Evolutionary conservation across 2,888 invertebrate genomes (phyloP), one percentile per base, ranked within the genome.

Genomic region (Itoplectis maculator): DNA sequence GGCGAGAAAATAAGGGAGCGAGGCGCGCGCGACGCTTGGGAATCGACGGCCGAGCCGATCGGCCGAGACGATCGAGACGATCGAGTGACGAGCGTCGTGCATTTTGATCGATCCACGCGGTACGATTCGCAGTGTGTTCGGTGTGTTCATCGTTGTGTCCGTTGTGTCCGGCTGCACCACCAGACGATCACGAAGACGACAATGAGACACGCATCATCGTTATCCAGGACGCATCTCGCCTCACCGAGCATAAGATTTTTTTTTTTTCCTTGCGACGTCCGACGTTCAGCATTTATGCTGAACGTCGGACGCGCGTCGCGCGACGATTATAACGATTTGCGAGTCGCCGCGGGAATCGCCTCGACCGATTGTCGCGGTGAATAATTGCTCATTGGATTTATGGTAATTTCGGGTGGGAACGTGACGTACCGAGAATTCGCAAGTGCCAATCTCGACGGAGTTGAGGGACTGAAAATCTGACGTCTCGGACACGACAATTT

Each of bases 191-290:
- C 75, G 54, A 86, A 76, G 80, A 81, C 83, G 79, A 88, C 90
- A 90, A 90, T 90, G 90, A 90, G 89, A 91, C 91, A 90, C 90
- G 90, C 87, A 90, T 91, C 91, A 88, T 87, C 87, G 88, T 91
- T 91, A 91, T 91, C 91, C 88, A 83, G 90, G 77, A 68, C 77
- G 90, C 93, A 86, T 93, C 94, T 86, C 94, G 94, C 13, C 56
- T 87, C 94, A 93, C 94, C 94, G 93, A 84, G 93, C 93, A 77
- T 72, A 74, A 68, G 9, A 23, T 20, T 45, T 40, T 29, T 45
- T 37, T 45, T 40, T 29, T 29, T 29, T 29, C 18, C 29, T 37
- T 72, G 29, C 45, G 59, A 74, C 54, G 68, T 76, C 59, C 11
- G n/a, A 47, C 54, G 74, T 68, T 42, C 37, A 54, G 65, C 56